A percentile compares a stretch with the other conserved stretches of the same genome.
Conservation (phyloP, 2,113 vertebrate genomes). For the Heterocephalus glaber region DNA sequence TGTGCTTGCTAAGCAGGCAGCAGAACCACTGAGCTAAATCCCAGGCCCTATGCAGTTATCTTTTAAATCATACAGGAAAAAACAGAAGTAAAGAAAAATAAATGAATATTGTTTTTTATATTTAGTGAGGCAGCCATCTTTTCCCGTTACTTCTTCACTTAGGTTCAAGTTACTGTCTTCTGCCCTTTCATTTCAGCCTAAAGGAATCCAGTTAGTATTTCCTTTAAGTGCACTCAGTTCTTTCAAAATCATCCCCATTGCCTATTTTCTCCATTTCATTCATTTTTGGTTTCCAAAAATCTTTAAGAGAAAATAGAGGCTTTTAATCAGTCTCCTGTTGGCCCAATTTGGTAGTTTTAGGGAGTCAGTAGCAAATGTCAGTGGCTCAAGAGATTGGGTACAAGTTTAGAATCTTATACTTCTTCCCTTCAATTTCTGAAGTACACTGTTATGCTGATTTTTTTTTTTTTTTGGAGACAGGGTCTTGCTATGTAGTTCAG, state of each 20-base stretch:
- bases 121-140: background rate
- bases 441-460: too few relatives aligned
- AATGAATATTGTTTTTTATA: background rate
- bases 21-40: too few relatives aligned
- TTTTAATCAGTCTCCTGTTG: background rate
- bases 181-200: background rate
- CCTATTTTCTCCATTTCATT: background rate
- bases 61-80: background rate
- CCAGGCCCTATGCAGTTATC: background rate
- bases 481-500: background rate
- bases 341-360: background rate
- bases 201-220: background rate
- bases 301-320: background rate
- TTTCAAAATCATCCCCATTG: background rate
- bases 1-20: too few relatives aligned
- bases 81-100: background rate
- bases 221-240: background rate
- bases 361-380: background rate
- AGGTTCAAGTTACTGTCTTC: background rate
- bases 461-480: background rate
- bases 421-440: background rate
- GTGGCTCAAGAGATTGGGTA: background rate
- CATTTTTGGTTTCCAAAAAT: conserved; percentile 10
- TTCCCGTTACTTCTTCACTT: background rate
- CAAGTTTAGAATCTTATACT: background rate